phyloP scores from a whole-genome alignment of 2,797 vertebrate genomes.

The Acrossocheilus fasciatus region DNA sequence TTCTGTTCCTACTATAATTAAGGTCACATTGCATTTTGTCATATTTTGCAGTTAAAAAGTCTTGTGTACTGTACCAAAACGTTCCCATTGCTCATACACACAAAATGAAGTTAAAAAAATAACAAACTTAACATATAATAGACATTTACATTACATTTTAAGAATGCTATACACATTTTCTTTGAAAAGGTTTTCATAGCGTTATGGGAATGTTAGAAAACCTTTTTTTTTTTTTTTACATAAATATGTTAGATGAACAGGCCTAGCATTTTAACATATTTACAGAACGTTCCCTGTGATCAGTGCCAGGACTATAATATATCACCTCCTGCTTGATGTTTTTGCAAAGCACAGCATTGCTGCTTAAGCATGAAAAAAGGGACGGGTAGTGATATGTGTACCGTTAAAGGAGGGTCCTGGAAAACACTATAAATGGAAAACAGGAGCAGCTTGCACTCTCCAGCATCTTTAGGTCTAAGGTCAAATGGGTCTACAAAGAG shows the following conservation, averaged over 20 bases:
- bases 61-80: neutral
- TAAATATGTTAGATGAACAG: neutral
- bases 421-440: neutral
- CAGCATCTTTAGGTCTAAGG: neutral
- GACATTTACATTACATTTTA: too few relatives aligned
- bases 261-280: neutral
- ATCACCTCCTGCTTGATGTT: neutral
- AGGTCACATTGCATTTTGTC: neutral
- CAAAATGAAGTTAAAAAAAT: neutral
- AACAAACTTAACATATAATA: too few relatives aligned
- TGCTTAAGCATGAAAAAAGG: neutral
- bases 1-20: neutral
- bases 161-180: neutral
- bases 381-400: neutral
- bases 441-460: neutral
- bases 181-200: neutral
- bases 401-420: neutral
- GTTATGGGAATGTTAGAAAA: neutral
- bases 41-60: neutral
- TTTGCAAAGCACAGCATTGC: neutral
- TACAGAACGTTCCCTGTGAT: neutral
- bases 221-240: neutral
- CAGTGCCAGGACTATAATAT: neutral
- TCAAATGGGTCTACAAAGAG: neutral
- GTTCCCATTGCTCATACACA: too few relatives aligned